phyloP scores from a whole-genome alignment of 2,113 vertebrate genomes.

The Mungos mungo region DNA sequence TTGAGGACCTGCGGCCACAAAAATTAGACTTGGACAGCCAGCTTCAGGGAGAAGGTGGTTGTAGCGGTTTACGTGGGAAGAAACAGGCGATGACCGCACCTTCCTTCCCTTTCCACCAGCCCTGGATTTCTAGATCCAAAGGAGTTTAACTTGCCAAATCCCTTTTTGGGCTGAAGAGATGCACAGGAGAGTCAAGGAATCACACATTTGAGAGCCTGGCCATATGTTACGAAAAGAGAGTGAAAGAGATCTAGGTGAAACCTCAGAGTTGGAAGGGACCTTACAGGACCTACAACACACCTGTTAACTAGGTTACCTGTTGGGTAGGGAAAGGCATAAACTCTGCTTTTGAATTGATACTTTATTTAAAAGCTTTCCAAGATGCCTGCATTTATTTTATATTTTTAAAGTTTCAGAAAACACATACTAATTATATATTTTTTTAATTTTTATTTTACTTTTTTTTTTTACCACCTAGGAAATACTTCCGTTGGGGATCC shows the following conservation, averaged over 20 bases:
- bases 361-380: neutral
- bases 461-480: neutral
- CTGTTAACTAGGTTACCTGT: neutral
- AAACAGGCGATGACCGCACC: neutral
- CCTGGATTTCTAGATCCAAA: neutral
- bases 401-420: slow-evolving; percentile 26
- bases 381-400: neutral
- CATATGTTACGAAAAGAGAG: neutral
- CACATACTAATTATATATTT: neutral
- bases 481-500: neutral
- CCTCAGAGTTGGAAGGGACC: neutral
- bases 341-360: neutral
- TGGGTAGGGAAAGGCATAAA: neutral
- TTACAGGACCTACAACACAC: too few species aligned
- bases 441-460: neutral
- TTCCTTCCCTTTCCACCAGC: neutral
- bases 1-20: neutral
- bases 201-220: neutral
- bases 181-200: neutral
- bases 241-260: neutral
- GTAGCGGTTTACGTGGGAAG: neutral
- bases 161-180: neutral
- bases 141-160: neutral
- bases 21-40: neutral
- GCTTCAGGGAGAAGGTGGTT: neutral